Percentiles rank a stretch among this genome's conserved stretches.
Evolutionary conservation across 2,797 vertebrate species (phyloP).

Genomic region (Myotis daubentonii): DNA sequence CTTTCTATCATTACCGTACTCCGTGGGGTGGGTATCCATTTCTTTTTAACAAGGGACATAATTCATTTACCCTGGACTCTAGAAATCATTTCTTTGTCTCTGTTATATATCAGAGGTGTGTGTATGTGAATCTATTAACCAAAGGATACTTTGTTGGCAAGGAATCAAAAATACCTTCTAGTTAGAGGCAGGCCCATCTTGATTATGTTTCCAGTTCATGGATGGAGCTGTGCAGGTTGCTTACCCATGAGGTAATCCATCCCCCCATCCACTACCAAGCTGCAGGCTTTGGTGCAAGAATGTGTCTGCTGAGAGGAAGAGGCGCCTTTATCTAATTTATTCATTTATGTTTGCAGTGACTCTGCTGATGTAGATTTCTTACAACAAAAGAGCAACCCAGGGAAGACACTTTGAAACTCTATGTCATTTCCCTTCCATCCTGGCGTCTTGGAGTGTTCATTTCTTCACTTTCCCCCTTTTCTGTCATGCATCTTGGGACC

Average conservation of each 20-base stretch:
- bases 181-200: neutral
- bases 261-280: neutral
- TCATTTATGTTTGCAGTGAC: neutral
- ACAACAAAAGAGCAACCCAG: neutral
- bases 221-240: neutral
- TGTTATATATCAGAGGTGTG: neutral
- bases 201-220: neutral
- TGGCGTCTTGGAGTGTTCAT: neutral
- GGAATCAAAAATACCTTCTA: neutral
- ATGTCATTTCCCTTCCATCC: neutral
- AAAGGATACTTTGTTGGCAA: neutral
- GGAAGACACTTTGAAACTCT: neutral
- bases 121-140: neutral
- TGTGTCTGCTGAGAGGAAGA: neutral
- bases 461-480: neutral
- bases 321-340: neutral
- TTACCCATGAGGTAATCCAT: neutral
- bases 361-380: neutral
- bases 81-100: neutral
- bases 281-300: neutral
- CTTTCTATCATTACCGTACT: neutral
- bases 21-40: neutral
- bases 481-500: neutral
- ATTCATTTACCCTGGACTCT: slow-evolving; percentile 6
- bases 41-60: slow-evolving; percentile 1